A percentile compares a stretch with the other conserved stretches of the same genome.
Conservation (phyloP, 2,888 invertebrate genomes). For the Rhingia rostrata region DNA sequence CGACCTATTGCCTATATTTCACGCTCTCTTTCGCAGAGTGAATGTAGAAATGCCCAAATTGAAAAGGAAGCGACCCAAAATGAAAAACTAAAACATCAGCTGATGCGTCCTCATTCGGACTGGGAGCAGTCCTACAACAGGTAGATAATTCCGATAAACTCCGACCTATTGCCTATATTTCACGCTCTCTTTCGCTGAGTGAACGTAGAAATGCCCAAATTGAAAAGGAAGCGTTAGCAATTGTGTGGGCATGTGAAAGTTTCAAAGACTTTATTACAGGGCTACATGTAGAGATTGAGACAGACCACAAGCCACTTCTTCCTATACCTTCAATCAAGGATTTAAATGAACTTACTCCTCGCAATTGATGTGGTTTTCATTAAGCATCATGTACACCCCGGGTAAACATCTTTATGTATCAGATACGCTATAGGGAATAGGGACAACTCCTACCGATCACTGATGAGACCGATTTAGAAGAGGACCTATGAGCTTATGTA, state of each 20-base stretch:
- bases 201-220: conserved; percentile 18
- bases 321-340: conserved; percentile 18
- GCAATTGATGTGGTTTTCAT: conserved; percentile 2
- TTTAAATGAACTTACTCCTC: conserved; percentile 25
- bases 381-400: conserved; percentile 1
- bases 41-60: no score
- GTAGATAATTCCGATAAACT: no score
- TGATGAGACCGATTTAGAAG: conserved; percentile 13
- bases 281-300: neutral
- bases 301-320: conserved; percentile 15
- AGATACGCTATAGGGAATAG: conserved; percentile 19
- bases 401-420: conserved; percentile 22
- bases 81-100: no score
- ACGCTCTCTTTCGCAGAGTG: no score
- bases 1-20: no score
- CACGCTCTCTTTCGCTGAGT: conserved; percentile 16
- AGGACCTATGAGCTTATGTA: conserved; percentile 9
- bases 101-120: no score
- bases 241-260: no score
- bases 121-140: no score
- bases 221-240: conserved; percentile 20
- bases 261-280: conserved; percentile 13
- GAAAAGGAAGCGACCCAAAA: no score
- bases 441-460: neutral
- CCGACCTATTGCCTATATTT: conserved; percentile 8